phyloP scores from a whole-genome alignment of 2,888 invertebrate species.

The Eristalinus sepulchralis region DNA sequence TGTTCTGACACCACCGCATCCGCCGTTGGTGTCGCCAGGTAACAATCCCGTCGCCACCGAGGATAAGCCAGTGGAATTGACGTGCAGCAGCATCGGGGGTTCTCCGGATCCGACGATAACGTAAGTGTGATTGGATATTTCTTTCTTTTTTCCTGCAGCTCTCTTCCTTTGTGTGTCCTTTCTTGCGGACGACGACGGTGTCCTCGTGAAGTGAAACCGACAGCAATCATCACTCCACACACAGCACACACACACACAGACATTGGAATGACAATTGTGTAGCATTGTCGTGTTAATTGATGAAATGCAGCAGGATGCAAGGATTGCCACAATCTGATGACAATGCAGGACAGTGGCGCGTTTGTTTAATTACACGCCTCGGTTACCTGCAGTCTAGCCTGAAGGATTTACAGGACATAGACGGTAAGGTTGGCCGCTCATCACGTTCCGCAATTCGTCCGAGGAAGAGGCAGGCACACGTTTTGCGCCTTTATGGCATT shows the following conservation, averaged over 20 bases:
- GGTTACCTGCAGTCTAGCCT: neutral
- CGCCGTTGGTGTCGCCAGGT: slow-evolving; percentile 89
- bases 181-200: neutral
- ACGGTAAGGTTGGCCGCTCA: slow-evolving; percentile 43
- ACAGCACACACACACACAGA: too few relatives aligned
- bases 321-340: slow-evolving; percentile 13
- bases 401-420: slow-evolving; percentile 6
- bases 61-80: slow-evolving; percentile 87
- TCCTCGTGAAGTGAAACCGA: neutral
- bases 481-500: slow-evolving; percentile 48
- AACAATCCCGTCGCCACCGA: slow-evolving; percentile 91
- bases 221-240: neutral
- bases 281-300: slow-evolving; percentile 37
- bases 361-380: slow-evolving; percentile 60
- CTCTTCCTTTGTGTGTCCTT: neutral
- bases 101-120: slow-evolving; percentile 94
- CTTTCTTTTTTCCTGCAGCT: too few relatives aligned
- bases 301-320: slow-evolving; percentile 40
- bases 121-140: slow-evolving; percentile 79
- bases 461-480: neutral
- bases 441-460: slow-evolving; percentile 50
- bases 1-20: slow-evolving; percentile 91
- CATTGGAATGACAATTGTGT: neutral
- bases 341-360: slow-evolving; percentile 36
- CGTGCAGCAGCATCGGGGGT: slow-evolving; percentile 92